Conservation (phyloP, 1,140 invertebrate species). For the Aphelinus certus region DNA sequence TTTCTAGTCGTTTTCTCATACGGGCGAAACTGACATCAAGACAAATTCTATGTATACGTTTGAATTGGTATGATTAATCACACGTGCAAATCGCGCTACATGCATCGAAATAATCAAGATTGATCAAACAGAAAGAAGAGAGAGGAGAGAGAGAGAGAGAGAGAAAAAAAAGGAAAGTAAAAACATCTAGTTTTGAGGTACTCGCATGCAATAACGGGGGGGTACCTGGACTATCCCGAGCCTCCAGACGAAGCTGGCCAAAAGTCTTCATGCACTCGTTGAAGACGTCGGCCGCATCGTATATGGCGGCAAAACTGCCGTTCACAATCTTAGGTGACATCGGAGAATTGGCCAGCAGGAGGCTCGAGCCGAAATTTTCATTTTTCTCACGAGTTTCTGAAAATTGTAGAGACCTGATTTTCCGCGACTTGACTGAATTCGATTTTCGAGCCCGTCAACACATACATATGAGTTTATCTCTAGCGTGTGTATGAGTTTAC, state of each 20-base stretch:
- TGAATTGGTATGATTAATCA: too few species aligned
- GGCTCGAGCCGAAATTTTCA: slow-evolving; percentile 91
- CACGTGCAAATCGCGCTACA: too few species aligned
- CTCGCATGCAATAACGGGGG: slow-evolving; percentile 33
- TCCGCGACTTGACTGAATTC: not conserved
- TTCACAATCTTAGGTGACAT: slow-evolving; percentile 98
- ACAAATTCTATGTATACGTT: too few species aligned
- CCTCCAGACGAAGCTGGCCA: slow-evolving; percentile 72
- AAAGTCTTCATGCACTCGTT: slow-evolving; percentile 82
- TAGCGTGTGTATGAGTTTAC: too few species aligned
- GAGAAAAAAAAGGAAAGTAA: too few species aligned
- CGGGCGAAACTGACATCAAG: too few species aligned
- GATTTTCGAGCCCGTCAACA: too few species aligned
- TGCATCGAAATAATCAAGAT: too few species aligned
- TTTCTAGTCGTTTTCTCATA: too few species aligned
- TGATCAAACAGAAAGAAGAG: too few species aligned
- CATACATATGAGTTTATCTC: too few species aligned
- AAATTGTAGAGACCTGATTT: slow-evolving; percentile 42
- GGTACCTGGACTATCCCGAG: slow-evolving; percentile 82
- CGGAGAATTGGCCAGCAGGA: slow-evolving; percentile 91
- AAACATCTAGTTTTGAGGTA: not conserved
- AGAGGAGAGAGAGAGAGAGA: not conserved
- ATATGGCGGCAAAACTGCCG: slow-evolving; percentile 94
- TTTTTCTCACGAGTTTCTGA: slow-evolving; percentile 82
- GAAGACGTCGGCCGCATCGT: slow-evolving; percentile 87